Evolutionary conservation across 1,140 invertebrate species (phyloP).

Genomic region (Diorhabda elongata): DNA sequence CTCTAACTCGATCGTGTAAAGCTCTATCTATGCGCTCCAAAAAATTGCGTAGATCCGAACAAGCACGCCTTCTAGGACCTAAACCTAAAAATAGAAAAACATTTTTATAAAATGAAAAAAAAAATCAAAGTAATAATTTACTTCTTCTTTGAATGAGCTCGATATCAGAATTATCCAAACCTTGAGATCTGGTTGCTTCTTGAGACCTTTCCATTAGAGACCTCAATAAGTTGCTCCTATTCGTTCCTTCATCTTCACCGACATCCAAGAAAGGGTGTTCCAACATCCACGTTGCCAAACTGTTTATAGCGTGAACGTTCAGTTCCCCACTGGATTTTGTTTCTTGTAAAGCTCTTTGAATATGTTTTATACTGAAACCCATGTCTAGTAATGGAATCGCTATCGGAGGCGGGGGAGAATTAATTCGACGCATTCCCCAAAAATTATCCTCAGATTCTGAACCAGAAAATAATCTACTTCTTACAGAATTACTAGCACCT

Average conservation of each 20-base stretch:
- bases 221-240: conserved; percentile 5
- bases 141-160: conserved; percentile 24
- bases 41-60: conserved; percentile 21
- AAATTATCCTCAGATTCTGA: conserved; percentile 34
- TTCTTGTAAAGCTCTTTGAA: conserved; percentile 56
- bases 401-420: conserved; percentile 46
- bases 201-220: conserved; percentile 18
- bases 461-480: not conserved
- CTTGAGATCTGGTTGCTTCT: conserved; percentile 23
- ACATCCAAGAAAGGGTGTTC: conserved; percentile 56
- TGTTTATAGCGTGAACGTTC: conserved; percentile 55
- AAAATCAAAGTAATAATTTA: conserved; percentile 1
- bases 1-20: conserved; percentile 38
- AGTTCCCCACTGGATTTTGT: conserved; percentile 55
- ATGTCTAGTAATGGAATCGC: conserved; percentile 59
- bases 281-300: conserved; percentile 65
- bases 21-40: conserved; percentile 25
- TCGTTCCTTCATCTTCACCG: conserved; percentile 23
- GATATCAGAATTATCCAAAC: conserved; percentile 18
- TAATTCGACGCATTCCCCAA: conserved; percentile 18
- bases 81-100: conserved; percentile 3
- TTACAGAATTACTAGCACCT: not conserved
- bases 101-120: not conserved
- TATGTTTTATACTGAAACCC: conserved; percentile 60
- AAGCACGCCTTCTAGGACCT: conserved; percentile 21